phyloP scores from a whole-genome alignment of 2,797 vertebrate genomes.

The Paguma larvata region DNA sequence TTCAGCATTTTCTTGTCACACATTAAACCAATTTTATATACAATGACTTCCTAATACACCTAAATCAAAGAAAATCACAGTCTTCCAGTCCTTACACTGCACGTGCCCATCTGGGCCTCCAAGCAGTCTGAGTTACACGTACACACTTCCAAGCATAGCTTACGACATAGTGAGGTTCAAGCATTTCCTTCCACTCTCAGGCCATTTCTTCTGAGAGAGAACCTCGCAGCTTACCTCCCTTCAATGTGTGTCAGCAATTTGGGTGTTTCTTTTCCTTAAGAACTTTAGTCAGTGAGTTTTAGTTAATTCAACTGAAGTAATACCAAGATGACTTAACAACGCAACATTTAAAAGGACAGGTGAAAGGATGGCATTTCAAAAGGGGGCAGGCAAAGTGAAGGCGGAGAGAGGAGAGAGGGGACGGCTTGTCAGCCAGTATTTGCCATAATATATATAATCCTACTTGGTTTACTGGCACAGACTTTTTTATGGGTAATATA shows the following conservation, averaged over 20 bases:
- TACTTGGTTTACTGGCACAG: slow-evolving; percentile 36
- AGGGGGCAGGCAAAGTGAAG: not conserved
- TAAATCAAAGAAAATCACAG: slow-evolving; percentile 17
- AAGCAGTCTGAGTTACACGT: not conserved
- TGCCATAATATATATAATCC: not conserved
- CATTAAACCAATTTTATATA: not conserved
- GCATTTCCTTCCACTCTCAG: not conserved
- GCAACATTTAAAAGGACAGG: not conserved
- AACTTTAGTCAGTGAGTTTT: not conserved
- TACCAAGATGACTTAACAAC: not conserved
- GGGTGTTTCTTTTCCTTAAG: not conserved
- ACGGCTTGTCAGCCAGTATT: not conserved
- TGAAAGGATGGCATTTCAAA: slow-evolving; percentile 9
- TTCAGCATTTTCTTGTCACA: not conserved
- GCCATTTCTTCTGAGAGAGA: not conserved
- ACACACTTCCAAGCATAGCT: not conserved
- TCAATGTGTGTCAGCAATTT: not conserved
- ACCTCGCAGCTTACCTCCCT: not conserved
- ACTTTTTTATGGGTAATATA: not conserved
- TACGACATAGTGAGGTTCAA: not conserved
- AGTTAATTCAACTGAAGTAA: not conserved
- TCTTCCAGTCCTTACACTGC: not conserved
- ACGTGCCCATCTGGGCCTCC: not conserved
- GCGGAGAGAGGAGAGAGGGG: not conserved
- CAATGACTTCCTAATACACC: not conserved